Evolutionary conservation across 2,797 vertebrate genomes (phyloP).

Genomic region (Labeo calbasu): DNA sequence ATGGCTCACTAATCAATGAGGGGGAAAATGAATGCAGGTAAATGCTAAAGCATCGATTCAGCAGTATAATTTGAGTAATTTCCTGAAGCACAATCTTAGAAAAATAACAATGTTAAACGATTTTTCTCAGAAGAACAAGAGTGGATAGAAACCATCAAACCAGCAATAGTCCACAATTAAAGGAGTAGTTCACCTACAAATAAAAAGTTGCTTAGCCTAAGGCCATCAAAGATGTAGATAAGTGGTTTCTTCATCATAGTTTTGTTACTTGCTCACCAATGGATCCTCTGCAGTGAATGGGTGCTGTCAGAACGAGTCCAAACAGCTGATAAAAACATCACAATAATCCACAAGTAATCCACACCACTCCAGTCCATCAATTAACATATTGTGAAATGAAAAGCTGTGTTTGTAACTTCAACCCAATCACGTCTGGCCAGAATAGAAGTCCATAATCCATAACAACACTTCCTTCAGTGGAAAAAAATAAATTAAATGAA

Average conservation of each 20-base stretch:
- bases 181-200: neutral
- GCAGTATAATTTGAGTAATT: neutral
- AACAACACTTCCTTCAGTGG: neutral
- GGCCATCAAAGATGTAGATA: neutral
- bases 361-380: neutral
- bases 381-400: neutral
- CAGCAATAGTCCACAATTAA: neutral
- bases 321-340: neutral
- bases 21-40: neutral
- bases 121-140: neutral
- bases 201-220: neutral
- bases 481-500: neutral
- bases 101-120: neutral
- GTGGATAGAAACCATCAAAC: neutral
- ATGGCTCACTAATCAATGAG: conserved; percentile 7
- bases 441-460: neutral
- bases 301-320: neutral
- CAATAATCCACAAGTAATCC: neutral
- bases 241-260: neutral
- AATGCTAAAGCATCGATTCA: conserved; percentile 6
- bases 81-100: neutral
- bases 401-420: neutral
- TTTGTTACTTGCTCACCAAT: too few relatives aligned
- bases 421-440: neutral
- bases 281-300: neutral